Percentiles rank a stretch among this genome's conserved stretches.
These are phyloP conservation scores for Cylas formicarius DNA, from an alignment of 1,140 invertebrate species.

Conservation along the genomic window DNA sequence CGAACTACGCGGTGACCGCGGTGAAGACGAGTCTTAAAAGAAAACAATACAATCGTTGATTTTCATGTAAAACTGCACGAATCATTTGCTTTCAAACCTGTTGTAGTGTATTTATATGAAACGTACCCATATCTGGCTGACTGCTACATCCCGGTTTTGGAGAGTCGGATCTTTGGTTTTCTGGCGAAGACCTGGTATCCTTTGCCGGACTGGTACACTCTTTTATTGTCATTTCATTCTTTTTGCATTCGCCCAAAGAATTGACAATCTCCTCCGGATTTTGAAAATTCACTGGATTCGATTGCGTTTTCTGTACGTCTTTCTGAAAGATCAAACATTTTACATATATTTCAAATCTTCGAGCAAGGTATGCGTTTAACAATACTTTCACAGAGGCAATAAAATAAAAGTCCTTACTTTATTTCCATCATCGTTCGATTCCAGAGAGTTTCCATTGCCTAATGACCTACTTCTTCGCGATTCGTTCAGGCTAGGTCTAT, in stretches of 20 bases:
- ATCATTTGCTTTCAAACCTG: neutral
- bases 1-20: conserved; percentile 33
- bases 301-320: conserved; percentile 35
- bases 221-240: conserved; percentile 31
- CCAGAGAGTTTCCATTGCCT: conserved; percentile 31
- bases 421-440: conserved; percentile 27
- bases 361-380: neutral
- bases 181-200: conserved; percentile 28
- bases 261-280: too few relatives aligned
- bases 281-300: conserved; percentile 28
- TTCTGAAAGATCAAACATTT: conserved; percentile 18
- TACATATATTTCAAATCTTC: too few relatives aligned
- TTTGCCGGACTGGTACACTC: conserved; percentile 29
- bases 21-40: conserved; percentile 34
- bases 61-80: neutral
- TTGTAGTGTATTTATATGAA: neutral
- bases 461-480: conserved; percentile 33
- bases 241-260: conserved; percentile 13
- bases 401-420: conserved; percentile 8
- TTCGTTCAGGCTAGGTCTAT: conserved; percentile 30
- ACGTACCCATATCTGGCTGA: conserved; percentile 35
- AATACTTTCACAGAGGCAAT: too few relatives aligned
- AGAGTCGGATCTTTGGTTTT: conserved; percentile 30
- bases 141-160: conserved; percentile 37
- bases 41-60: neutral